Evolutionary conservation across 2,797 vertebrate genomes (phyloP), one percentile per base, ranked within the genome.

Genomic region (Tiaroga cobitis): DNA sequence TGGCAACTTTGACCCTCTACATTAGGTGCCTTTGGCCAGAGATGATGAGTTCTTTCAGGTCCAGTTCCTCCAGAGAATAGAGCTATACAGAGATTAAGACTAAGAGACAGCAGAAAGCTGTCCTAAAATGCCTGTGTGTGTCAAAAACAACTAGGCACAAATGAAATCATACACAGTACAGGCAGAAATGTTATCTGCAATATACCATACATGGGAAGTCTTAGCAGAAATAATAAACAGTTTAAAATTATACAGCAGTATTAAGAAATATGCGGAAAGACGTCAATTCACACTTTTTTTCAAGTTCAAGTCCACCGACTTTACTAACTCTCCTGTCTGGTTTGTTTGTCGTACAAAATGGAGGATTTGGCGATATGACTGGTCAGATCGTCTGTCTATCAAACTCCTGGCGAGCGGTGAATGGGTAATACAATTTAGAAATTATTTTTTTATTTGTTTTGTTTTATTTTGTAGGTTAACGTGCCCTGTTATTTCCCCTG

Each of bases 31-130:
- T 88, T 91, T 77, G 46, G 74, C 74, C 81, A 67, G 88, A 90
- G 85, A 88, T 76, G 85, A 92, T 91, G 78, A 91, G 83, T 89
- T 89, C 92, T 93, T 90, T 94, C 93, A 94, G 93, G 93, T 94
- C 92, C 91, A 94, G 65, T 94, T 94, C 93, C 89, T 91, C 87
- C 70, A 84, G 91, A 93, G 87, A 95, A 93, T 90, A 90, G 89
- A 39, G 8, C 86, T 74, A 89, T 80, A 86, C 88, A 49, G 67
- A 87, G 83, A 51, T 49, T 39, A 80, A 73, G 67, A 70, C 65
- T 74, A 65, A 49, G 79, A 70, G 51, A 82, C 37, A 3, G 65
- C 13, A 13, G 8, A 59, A 76, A 81, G 29, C 46, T 43, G 51
- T 54, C 61, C n/a, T 59, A 56, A 41, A 69, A 82, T 43, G 9